Percentiles rank a stretch among this genome's conserved stretches.
phyloP scores from a whole-genome alignment of 2,888 invertebrate genomes.

The Pocota personata region DNA sequence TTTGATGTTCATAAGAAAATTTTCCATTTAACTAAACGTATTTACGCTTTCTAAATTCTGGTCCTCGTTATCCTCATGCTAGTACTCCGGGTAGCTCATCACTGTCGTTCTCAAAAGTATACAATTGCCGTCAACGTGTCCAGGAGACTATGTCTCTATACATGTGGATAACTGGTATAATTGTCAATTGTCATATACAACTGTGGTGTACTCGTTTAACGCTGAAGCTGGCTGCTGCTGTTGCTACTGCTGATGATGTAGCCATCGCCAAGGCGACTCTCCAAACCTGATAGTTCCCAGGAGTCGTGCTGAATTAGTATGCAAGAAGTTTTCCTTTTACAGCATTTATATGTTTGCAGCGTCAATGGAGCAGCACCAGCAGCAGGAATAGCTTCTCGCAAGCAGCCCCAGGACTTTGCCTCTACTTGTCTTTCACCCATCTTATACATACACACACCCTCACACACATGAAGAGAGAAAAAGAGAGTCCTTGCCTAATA shows the following conservation, averaged over 20 bases:
- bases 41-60: constrained; percentile 39
- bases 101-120: constrained; percentile 31
- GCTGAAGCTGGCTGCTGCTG: constrained; percentile 16
- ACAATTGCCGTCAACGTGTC: constrained; percentile 53
- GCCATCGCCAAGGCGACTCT: constrained; percentile 33
- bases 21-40: constrained; percentile 62
- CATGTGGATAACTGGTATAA: constrained; percentile 30
- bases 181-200: constrained; percentile 26
- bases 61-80: background rate
- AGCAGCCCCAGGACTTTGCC: background rate
- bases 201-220: constrained; percentile 12
- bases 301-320: constrained; percentile 62
- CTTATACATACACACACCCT: background rate
- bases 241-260: constrained; percentile 19
- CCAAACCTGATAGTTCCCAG: constrained; percentile 51
- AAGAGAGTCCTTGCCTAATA: constrained; percentile 43
- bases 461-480: background rate
- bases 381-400: background rate
- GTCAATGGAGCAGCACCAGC: constrained; percentile 26
- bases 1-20: constrained; percentile 66
- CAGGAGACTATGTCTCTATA: constrained; percentile 31
- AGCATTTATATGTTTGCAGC: constrained; percentile 57
- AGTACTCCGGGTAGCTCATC: constrained; percentile 30
- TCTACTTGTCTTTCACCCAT: background rate
- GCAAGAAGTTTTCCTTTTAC: constrained; percentile 71